Percentiles rank a stretch among this genome's conserved stretches.
phyloP scores from a whole-genome alignment of 2,888 invertebrate species.

The Tenthredo livida region DNA sequence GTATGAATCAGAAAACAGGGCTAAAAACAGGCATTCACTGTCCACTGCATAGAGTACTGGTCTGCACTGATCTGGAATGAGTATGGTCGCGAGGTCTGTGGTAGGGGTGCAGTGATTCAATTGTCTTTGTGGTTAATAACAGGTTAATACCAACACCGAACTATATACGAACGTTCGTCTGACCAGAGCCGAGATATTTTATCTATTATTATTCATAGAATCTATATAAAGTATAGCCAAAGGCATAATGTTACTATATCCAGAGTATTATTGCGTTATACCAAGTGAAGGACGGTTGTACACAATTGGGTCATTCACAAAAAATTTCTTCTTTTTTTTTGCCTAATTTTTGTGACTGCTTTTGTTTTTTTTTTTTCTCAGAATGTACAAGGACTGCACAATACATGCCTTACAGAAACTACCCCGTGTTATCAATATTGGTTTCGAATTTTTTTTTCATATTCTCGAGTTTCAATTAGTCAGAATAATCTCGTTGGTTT shows the following conservation, averaged over 20 bases:
- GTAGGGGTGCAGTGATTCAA: background rate
- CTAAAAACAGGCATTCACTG: background rate
- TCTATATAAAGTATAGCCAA: background rate
- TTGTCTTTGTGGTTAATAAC: conserved; percentile 31
- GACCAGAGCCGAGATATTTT: conserved; percentile 8
- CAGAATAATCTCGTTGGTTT: background rate
- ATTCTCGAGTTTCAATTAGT: background rate
- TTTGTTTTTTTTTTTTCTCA: background rate
- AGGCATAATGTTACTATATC: background rate
- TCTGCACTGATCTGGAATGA: background rate
- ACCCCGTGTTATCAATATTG: background rate
- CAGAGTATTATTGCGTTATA: background rate
- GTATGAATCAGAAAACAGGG: background rate
- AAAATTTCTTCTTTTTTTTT: background rate
- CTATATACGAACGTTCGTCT: background rate
- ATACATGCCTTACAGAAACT: background rate
- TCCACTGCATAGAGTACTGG: background rate
- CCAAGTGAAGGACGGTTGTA: background rate
- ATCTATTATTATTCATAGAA: conserved; percentile 6
- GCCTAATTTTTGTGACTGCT: background rate
- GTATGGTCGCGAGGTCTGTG: background rate
- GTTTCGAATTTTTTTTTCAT: background rate
- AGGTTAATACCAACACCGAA: conserved; percentile 12
- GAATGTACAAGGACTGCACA: background rate
- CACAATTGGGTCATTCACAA: background rate